These are phyloP conservation scores for Caenorhabditis wallacei DNA, from an alignment of 2,888 invertebrate genomes.

Conservation along the genomic window DNA sequence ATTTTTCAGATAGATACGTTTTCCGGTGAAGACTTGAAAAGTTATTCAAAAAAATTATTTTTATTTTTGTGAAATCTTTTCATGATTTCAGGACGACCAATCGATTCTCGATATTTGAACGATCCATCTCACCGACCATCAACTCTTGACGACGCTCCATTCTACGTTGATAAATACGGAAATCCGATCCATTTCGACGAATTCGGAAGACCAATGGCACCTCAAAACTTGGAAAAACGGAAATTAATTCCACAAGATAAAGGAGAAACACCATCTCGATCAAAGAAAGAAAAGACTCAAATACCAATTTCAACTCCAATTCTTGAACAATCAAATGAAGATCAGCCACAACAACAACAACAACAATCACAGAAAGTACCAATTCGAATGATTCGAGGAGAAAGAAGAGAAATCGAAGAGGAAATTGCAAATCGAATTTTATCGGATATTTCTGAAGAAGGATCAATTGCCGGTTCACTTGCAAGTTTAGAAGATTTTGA, in stretches of 20 bases:
- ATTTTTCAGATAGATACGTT: too few relatives aligned
- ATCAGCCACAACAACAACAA: slow-evolving; percentile 25
- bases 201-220: slow-evolving; percentile 52
- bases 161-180: slow-evolving; percentile 63
- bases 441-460: slow-evolving; percentile 83
- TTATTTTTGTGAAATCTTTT: too few relatives aligned
- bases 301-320: slow-evolving; percentile 28
- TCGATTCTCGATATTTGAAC: slow-evolving; percentile 67
- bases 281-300: slow-evolving; percentile 61
- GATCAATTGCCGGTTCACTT: slow-evolving; percentile 80
- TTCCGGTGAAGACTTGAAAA: too few relatives aligned
- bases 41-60: not conserved
- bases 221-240: slow-evolving; percentile 65
- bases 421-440: slow-evolving; percentile 83
- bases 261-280: slow-evolving; percentile 70
- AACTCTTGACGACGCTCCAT: slow-evolving; percentile 51
- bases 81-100: slow-evolving; percentile 69
- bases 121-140: slow-evolving; percentile 67
- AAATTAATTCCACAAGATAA: slow-evolving; percentile 75
- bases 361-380: slow-evolving; percentile 67
- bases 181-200: slow-evolving; percentile 47
- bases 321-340: slow-evolving; percentile 19
- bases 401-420: slow-evolving; percentile 82
- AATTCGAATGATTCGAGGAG: slow-evolving; percentile 80
- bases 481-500: slow-evolving; percentile 79